phyloP scores from a whole-genome alignment of 2,888 invertebrate genomes.

The Agrotis puta region DNA sequence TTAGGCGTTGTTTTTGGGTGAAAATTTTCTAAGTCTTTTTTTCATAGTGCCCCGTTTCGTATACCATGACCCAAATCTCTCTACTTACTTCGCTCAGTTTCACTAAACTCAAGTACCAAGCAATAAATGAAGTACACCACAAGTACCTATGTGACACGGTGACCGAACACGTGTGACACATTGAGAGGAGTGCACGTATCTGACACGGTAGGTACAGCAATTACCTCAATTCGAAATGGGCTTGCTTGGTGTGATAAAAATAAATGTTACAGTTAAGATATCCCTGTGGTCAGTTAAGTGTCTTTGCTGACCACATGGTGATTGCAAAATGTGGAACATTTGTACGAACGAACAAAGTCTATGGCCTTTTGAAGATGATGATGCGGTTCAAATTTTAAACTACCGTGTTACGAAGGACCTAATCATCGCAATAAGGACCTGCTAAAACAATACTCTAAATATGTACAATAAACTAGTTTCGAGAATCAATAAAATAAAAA shows the following conservation, averaged over 20 bases:
- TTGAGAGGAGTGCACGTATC: slow-evolving; percentile 31
- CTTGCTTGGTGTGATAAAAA: slow-evolving; percentile 28
- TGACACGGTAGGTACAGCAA: not conserved
- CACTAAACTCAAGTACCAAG: slow-evolving; percentile 20
- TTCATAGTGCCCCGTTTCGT: too few species aligned
- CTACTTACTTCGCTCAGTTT: slow-evolving; percentile 6
- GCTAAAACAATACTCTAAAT: not conserved
- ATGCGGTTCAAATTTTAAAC: not conserved
- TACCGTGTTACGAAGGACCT: too few species aligned
- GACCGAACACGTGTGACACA: slow-evolving; percentile 43
- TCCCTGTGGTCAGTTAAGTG: slow-evolving; percentile 21
- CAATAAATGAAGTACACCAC: slow-evolving; percentile 29
- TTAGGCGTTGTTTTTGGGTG: too few species aligned
- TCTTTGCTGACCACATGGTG: slow-evolving; percentile 6
- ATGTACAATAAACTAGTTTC: too few species aligned
- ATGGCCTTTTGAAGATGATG: not conserved
- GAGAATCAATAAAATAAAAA: too few species aligned
- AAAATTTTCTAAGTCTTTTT: too few species aligned
- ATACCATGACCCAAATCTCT: too few species aligned
- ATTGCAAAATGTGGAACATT: not conserved
- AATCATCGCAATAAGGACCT: too few species aligned
- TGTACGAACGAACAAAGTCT: not conserved
- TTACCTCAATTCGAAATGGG: slow-evolving; percentile 30
- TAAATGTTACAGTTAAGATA: slow-evolving; percentile 18
- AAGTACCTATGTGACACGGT: slow-evolving; percentile 30